Conservation (phyloP, 2,888 invertebrate genomes). For the Oconnorella tubifera region DNA sequence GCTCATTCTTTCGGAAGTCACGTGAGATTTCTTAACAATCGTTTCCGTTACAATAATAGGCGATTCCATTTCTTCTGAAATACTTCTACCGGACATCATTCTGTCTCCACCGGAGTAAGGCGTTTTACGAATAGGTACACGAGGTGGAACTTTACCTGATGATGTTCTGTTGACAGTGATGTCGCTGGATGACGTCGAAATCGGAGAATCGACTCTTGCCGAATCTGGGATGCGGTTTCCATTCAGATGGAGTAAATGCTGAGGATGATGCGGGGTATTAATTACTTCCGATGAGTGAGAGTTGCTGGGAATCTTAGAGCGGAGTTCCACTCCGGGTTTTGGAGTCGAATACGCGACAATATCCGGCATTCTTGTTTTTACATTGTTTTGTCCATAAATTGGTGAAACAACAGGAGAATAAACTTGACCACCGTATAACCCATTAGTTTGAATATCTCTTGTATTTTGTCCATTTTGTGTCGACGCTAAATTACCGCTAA, state of each 20-base stretch:
- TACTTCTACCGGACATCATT: background rate
- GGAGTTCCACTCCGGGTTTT: background rate
- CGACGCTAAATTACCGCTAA: too few species aligned
- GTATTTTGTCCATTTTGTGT: too few species aligned
- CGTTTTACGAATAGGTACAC: background rate
- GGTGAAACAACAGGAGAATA: too few species aligned
- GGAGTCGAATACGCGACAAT: background rate
- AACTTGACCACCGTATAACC: too few species aligned
- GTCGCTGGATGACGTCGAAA: background rate
- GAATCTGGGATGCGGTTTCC: background rate
- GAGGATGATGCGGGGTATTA: too few species aligned
- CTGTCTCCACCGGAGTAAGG: background rate
- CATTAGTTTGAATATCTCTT: too few species aligned
- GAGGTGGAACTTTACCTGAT: background rate
- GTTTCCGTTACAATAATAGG: too few species aligned
- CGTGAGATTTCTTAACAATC: too few species aligned
- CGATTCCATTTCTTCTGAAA: too few species aligned
- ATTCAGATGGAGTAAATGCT: background rate
- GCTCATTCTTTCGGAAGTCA: background rate
- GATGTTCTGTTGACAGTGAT: too few species aligned
- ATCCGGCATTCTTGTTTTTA: conserved; percentile 4
- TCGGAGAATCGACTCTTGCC: conserved; percentile 3
- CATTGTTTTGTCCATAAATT: too few species aligned
- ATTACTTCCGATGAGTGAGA: background rate
- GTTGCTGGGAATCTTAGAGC: background rate